phyloP scores from a whole-genome alignment of 35 echinoderm and acorn worm genomes.

The Acanthaster planci region DNA sequence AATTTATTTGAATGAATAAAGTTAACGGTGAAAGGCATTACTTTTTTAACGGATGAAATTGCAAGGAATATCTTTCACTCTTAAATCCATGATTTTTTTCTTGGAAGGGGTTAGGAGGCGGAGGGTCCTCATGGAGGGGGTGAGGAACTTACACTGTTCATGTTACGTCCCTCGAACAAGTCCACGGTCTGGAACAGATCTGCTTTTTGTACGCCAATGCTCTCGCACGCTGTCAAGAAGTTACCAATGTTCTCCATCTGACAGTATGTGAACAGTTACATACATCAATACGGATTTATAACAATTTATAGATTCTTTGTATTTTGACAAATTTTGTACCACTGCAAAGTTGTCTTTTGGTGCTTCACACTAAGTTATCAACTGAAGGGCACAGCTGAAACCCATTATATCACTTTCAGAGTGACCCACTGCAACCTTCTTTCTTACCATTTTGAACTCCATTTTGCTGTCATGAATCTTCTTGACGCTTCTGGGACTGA shows the following conservation, averaged over 20 bases:
- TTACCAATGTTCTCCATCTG: constrained; percentile 91
- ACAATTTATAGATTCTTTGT: too few species aligned
- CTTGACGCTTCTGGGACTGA: constrained; percentile 32
- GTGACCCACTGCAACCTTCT: background rate
- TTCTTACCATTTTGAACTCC: constrained; percentile 50
- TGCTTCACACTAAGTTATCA: too few species aligned
- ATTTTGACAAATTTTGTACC: too few species aligned
- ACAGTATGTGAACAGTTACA: background rate
- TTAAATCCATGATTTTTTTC: too few species aligned
- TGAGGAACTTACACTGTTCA: constrained; percentile 56
- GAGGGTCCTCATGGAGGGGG: background rate
- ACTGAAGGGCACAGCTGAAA: background rate
- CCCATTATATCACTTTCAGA: background rate
- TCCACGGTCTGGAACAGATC: constrained; percentile 73
- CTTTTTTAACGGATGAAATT: too few species aligned
- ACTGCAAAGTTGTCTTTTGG: too few species aligned
- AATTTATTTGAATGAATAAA: too few species aligned
- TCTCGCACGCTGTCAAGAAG: constrained; percentile 47
- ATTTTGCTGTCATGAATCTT: constrained; percentile 28
- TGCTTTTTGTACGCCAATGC: constrained; percentile 26
- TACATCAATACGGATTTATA: too few species aligned
- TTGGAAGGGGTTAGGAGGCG: background rate
- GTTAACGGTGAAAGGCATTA: too few species aligned
- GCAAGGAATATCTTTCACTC: too few species aligned
- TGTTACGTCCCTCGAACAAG: constrained; percentile 69